These are phyloP conservation scores for Bombus difficillimus DNA, from an alignment of 1,140 invertebrate species.

Conservation along the genomic window DNA sequence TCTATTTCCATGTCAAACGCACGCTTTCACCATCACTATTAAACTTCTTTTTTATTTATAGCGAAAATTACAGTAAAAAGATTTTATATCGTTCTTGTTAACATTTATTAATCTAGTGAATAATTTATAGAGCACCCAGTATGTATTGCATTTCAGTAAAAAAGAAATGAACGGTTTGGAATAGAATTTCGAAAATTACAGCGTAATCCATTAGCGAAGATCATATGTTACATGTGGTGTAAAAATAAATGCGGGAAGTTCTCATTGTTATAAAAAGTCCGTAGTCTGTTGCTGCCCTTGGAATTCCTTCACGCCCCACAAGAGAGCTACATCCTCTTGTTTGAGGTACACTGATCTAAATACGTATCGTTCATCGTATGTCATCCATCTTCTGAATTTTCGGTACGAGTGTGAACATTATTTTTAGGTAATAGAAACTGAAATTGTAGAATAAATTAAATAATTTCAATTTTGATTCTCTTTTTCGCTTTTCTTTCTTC, in stretches of 20 bases:
- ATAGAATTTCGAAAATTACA: background rate
- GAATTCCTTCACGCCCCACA: slow-evolving; percentile 23
- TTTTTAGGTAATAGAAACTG: background rate
- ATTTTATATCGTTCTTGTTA: too few relatives aligned
- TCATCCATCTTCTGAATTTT: background rate
- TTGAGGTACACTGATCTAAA: slow-evolving; percentile 22
- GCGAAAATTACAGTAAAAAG: too few relatives aligned
- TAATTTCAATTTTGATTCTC: too few relatives aligned
- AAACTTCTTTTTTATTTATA: too few relatives aligned
- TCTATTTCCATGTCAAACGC: too few relatives aligned
- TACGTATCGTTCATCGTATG: slow-evolving; percentile 7
- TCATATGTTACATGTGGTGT: background rate
- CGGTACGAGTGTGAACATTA: background rate
- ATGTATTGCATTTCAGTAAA: background rate
- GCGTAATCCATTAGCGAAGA: background rate
- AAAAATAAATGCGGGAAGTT: slow-evolving; percentile 35
- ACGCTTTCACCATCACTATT: too few relatives aligned
- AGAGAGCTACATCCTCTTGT: slow-evolving; percentile 4
- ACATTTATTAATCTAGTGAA: too few relatives aligned
- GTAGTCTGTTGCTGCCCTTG: slow-evolving; percentile 23
- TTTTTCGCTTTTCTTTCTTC: background rate
- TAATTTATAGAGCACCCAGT: too few relatives aligned
- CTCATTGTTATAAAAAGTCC: slow-evolving; percentile 26
- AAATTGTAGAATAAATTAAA: background rate
- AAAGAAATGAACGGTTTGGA: background rate